Evolutionary conservation across 1,140 invertebrate genomes (phyloP), one percentile per base, ranked within the genome.

Genomic region (Eulimnadia texana): DNA sequence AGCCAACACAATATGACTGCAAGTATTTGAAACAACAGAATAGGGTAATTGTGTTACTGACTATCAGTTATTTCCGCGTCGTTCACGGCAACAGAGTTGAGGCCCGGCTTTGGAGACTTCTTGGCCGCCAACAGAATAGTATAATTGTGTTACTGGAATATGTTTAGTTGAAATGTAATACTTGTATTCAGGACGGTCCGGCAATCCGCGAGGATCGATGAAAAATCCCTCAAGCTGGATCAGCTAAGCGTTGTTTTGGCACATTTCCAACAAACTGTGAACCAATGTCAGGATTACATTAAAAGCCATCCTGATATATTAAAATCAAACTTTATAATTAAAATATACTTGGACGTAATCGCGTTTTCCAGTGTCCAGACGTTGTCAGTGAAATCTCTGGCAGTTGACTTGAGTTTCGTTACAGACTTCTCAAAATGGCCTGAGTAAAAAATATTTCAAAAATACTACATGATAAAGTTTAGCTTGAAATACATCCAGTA

Each of bases 211-310:
- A 1, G 71, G 72, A 62, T 76, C 73, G 9, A 77, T 65, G 63
- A 79, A 79, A 3, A 72, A 68, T 64, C 75, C 66, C 65, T 78
- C 77, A 23, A 79, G 62, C 24, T 74, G 61, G 65, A 77, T 70
- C 47, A 78, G 61, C 65, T 78, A 72, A 63, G 78, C 77, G 63
- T 78, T 78, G 1, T 77, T 68, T 50, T 67, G 63, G 13, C 76
- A 68, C 11, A 77, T 67, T 3, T 65, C 66, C 61, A 73, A 67
- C 16, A 67, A 65, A 62, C 70, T 71, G 33, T n/a, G 33, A 42
- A 42, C 33, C 6, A 6, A 42, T 16, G 16, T 42, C 6, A 9
- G 19, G 6, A 42, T 9, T 9, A 9, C 33, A 42, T 74, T 42
- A 9, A 42, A 42, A 9, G 33, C 16, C 6, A 42, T 16, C 33